phyloP scores from a whole-genome alignment of 2,888 invertebrate genomes.

The Thumatha senex region DNA sequence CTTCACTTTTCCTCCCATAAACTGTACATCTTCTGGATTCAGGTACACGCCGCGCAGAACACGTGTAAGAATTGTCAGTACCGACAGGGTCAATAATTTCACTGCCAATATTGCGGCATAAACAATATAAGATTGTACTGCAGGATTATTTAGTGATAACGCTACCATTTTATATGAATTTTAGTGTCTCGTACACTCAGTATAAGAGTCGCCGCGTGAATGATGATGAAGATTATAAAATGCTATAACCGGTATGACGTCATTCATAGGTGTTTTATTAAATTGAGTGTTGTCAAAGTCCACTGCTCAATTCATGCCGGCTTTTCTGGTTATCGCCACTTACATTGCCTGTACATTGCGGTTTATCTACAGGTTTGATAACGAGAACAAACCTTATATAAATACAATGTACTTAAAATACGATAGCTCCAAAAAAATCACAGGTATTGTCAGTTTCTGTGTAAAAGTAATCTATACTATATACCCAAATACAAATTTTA shows the following conservation, averaged over 20 bases:
- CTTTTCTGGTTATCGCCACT: too few species aligned
- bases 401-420: too few species aligned
- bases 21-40: conserved; percentile 65
- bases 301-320: too few species aligned
- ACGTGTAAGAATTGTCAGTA: conserved; percentile 52
- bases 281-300: neutral
- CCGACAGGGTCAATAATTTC: conserved; percentile 53
- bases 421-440: too few species aligned
- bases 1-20: conserved; percentile 57
- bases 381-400: too few species aligned
- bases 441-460: too few species aligned
- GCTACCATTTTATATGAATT: conserved; percentile 42
- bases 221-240: conserved; percentile 1
- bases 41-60: conserved; percentile 52
- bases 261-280: neutral
- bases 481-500: too few species aligned
- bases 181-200: conserved; percentile 5
- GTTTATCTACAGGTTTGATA: too few species aligned
- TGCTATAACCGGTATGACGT: neutral
- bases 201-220: conserved; percentile 12
- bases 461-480: too few species aligned
- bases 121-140: conserved; percentile 64
- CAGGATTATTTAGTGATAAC: conserved; percentile 47
- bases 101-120: conserved; percentile 64
- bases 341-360: too few species aligned